Percentiles rank a stretch among this genome's conserved stretches.
Evolutionary conservation across 2,797 vertebrate species (phyloP).

Genomic region (Falco naumanni): DNA sequence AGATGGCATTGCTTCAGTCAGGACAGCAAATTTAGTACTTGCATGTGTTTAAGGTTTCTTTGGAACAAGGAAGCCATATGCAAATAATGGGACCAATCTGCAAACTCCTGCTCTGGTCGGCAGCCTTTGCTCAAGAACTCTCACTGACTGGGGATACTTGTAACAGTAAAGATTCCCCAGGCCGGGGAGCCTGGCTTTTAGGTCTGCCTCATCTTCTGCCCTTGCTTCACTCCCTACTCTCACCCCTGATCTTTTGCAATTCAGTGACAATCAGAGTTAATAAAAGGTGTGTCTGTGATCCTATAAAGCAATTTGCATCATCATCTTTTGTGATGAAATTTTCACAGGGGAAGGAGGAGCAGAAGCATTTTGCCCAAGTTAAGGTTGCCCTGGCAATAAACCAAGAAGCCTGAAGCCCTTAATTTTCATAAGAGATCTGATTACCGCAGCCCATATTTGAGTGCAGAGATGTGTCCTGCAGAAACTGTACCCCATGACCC

Average conservation of each 20-base stretch:
- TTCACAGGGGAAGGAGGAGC: conserved; percentile 20
- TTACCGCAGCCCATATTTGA: background rate
- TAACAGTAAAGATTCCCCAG: background rate
- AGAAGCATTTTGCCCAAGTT: conserved; percentile 35
- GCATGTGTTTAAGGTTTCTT: background rate
- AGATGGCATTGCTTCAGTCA: conserved; percentile 19
- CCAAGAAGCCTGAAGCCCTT: conserved; percentile 36
- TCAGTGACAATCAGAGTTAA: conserved; percentile 43
- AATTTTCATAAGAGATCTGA: conserved; percentile 31
- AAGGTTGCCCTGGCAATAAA: background rate
- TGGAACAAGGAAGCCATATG: background rate
- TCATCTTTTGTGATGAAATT: conserved; percentile 53
- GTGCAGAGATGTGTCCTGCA: conserved; percentile 10
- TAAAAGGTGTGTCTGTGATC: conserved; percentile 42
- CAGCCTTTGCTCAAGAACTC: background rate
- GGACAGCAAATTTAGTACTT: background rate
- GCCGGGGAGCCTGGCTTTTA: background rate
- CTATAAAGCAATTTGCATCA: conserved; percentile 56
- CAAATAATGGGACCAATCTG: conserved; percentile 4
- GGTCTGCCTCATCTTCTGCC: background rate
- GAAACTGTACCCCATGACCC: background rate
- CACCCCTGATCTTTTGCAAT: conserved; percentile 39
- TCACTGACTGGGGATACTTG: background rate
- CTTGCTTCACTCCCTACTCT: conserved; percentile 16
- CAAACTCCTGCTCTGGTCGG: background rate